Evolutionary conservation across 2,888 invertebrate species (phyloP), one percentile per base, ranked within the genome.

Genomic region (Sclerodermus sp.): DNA sequence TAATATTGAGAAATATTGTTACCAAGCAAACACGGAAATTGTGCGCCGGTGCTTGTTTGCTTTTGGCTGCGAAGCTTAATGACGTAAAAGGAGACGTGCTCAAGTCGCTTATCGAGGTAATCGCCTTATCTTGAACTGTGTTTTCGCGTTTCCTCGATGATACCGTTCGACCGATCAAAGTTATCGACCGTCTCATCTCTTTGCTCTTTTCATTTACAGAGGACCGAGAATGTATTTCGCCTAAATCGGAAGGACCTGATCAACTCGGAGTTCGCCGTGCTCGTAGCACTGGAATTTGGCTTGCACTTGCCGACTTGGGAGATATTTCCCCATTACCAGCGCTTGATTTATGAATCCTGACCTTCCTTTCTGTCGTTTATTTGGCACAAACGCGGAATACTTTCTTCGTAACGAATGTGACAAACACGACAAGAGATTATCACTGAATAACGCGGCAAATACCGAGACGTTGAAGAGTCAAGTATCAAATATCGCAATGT

Each of bases 11-110:
- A 60, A 90, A 91, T 73, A 82, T 96, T 53, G 93, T 98, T 44
- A 96, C 94, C 71, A 99, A 98, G 79, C 89, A 88, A 73, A 98
- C 98, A 75, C 85, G 98, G 40, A 98, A 97, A 80, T 81, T 96
- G 51, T 96, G 96, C 76, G 96, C 97, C 13, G 97, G 95, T 36
- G 95, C 96, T 12, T 95, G 96, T 77, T 82, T 99, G 47, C 80
- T 98, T 52, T 82, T 99, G 12, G 93, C 97, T 32, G 95, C 97
- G 34, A 99, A 99, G 81, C 84, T 99, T 68, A 98, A 97, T 76
- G 98, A 99, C 74, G 90, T 96, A 39, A 97, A 96, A 80, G 96
- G 96, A 40, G 90, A 91, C 60, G 83, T 87, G 49, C 82, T 98
- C 55, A 91, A 91, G 74, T 84, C 87, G 43, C 83, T 97, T 36